phyloP scores from a whole-genome alignment of 53 echinoderm and acorn worm genomes.

The Echinarachnius parma region DNA sequence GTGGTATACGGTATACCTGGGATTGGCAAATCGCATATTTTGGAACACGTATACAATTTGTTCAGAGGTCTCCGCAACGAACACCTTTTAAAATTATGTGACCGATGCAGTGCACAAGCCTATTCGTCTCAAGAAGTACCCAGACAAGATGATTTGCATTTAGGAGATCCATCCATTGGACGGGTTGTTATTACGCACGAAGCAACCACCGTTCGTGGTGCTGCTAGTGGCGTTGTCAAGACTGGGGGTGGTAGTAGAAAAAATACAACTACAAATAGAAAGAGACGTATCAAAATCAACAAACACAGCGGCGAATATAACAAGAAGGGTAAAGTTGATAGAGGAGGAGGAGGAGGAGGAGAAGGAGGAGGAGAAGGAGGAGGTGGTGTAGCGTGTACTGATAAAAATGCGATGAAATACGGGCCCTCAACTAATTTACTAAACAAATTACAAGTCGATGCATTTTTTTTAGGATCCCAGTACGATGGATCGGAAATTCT shows the following conservation, averaged over 20 bases:
- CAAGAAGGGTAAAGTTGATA: too few species aligned
- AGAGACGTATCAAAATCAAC: too few species aligned
- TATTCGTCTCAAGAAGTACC: background rate
- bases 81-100: background rate
- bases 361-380: too few species aligned
- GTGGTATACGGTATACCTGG: background rate
- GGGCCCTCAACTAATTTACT: too few species aligned
- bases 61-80: background rate
- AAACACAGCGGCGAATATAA: too few species aligned
- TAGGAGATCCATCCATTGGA: background rate
- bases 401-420: too few species aligned
- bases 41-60: background rate
- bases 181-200: background rate
- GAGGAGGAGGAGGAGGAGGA: too few species aligned
- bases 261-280: too few species aligned
- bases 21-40: background rate
- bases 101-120: slow-evolving; percentile 1
- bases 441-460: too few species aligned
- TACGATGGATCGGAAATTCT: background rate
- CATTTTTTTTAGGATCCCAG: too few species aligned
- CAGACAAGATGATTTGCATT: background rate
- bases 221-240: background rate
- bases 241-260: too few species aligned
- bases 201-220: background rate
- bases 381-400: too few species aligned